phyloP scores from a whole-genome alignment of 2,113 vertebrate species.

The Rostratula benghalensis region DNA sequence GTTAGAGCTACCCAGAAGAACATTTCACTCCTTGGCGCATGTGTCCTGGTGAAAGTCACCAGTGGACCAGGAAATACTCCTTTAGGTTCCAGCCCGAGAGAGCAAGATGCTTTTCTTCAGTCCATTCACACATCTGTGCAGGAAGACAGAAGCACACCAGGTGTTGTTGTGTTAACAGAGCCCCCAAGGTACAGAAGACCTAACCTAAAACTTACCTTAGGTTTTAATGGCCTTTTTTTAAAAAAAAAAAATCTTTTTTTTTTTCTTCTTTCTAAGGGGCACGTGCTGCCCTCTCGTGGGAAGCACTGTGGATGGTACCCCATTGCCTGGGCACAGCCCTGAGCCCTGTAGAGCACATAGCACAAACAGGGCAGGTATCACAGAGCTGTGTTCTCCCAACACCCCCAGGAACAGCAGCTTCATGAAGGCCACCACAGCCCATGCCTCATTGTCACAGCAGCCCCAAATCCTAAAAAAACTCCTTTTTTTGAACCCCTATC shows the following conservation, averaged over 20 bases:
- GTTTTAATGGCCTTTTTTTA: neutral
- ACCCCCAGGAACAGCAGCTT: neutral
- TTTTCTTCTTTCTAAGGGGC: neutral
- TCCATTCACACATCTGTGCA: neutral
- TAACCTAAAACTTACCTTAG: fast-evolving
- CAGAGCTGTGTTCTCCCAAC: fast-evolving
- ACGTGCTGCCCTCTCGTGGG: constrained; percentile 18
- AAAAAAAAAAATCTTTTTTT: too few species aligned
- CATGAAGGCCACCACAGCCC: neutral
- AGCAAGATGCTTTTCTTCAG: neutral
- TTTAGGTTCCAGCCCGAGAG: neutral
- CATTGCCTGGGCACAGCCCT: neutral
- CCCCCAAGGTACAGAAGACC: neutral
- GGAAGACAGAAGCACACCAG: neutral
- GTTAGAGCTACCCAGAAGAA: neutral
- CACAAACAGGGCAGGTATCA: too few species aligned
- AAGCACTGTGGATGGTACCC: neutral
- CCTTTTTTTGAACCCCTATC: fast-evolving
- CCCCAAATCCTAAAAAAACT: neutral
- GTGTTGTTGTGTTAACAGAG: fast-evolving
- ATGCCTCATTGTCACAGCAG: neutral
- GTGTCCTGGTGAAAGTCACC: neutral
- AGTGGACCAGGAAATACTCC: neutral
- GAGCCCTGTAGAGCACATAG: fast-evolving
- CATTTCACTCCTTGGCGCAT: neutral